phyloP scores from a whole-genome alignment of 1,140 invertebrate genomes.

The Drosophila yakuba region DNA sequence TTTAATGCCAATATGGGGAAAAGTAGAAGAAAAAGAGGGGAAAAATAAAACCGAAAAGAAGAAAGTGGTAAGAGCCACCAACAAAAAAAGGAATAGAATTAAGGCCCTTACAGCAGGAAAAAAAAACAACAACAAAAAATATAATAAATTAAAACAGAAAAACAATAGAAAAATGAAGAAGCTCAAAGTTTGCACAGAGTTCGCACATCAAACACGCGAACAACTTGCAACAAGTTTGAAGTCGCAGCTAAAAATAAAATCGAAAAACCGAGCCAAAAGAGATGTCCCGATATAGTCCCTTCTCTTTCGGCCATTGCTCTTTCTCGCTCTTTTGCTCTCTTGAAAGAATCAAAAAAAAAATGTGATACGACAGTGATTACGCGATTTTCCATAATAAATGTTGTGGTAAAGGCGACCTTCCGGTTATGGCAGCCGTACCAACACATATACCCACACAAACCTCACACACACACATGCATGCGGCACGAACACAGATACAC shows the following conservation, averaged over 20 bases:
- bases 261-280: constrained; percentile 34
- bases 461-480: not conserved
- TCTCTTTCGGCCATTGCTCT: not conserved
- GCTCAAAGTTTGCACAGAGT: constrained; percentile 59
- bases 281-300: not conserved
- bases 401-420: constrained; percentile 83
- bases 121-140: not conserved
- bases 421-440: constrained; percentile 69
- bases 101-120: not conserved
- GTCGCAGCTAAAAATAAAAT: constrained; percentile 68
- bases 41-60: not conserved
- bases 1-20: constrained; percentile 33
- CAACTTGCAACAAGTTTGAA: constrained; percentile 81
- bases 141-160: constrained; percentile 4
- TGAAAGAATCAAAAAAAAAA: constrained; percentile 47
- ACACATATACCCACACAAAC: constrained; percentile 6
- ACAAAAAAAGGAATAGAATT: not conserved
- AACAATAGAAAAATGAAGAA: constrained; percentile 15
- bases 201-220: constrained; percentile 63
- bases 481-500: constrained; percentile 3
- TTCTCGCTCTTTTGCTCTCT: constrained; percentile 22
- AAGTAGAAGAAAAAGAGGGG: not conserved
- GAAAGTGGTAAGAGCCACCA: not conserved
- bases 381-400: constrained; percentile 84
- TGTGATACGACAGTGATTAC: constrained; percentile 82